These are phyloP conservation scores for Platysteira castanea DNA, from an alignment of 2,113 vertebrate genomes.

Conservation along the genomic window DNA sequence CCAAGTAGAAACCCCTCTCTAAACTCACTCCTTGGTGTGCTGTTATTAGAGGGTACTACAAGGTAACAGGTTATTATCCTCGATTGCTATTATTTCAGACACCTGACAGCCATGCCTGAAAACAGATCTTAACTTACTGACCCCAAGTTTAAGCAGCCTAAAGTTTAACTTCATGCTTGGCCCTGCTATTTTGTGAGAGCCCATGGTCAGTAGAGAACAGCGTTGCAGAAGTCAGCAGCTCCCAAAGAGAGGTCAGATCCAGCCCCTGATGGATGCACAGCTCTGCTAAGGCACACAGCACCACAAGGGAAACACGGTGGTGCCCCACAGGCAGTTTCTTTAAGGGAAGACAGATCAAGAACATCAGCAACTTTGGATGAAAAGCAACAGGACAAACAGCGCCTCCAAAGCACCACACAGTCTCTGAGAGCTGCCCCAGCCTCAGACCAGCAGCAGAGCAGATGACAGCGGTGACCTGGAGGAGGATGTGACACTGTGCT, in stretches of 20 bases:
- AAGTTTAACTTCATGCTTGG: not conserved
- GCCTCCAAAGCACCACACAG: not conserved
- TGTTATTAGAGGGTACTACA: not conserved
- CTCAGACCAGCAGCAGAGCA: fast-evolving
- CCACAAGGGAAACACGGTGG: fast-evolving
- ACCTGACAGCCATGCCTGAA: not conserved
- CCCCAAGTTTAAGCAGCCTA: not conserved
- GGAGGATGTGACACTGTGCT: fast-evolving
- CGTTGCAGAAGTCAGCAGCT: fast-evolving
- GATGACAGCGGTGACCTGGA: not conserved
- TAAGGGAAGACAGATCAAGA: not conserved
- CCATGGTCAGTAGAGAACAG: fast-evolving
- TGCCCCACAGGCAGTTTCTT: not conserved
- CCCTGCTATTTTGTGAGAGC: not conserved
- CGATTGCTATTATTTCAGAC: not conserved
- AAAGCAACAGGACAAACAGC: not conserved
- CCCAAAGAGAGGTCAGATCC: not conserved
- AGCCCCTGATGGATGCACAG: not conserved
- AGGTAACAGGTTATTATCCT: not conserved
- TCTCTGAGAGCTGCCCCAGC: not conserved
- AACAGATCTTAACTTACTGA: not conserved
- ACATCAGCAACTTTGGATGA: not conserved
- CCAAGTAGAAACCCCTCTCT: not conserved
- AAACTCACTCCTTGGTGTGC: not conserved
- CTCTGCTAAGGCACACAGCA: not conserved